Conservation (phyloP, 1,140 invertebrate genomes). For the Archivesica marissinica region DNA sequence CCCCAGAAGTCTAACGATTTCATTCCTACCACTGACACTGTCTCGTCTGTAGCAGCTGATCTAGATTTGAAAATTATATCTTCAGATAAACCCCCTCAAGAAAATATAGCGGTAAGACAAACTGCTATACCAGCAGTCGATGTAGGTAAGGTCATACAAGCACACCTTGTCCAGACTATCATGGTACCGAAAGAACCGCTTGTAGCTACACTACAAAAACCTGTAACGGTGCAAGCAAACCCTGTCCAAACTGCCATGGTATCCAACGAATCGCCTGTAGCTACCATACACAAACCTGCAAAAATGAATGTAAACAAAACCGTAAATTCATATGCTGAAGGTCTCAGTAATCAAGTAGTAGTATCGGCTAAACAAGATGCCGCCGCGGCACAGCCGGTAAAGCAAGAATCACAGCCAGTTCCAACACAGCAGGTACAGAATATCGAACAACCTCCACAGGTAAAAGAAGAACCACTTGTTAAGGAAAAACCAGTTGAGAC, state of each 20-base stretch:
- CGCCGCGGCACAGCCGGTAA: no score
- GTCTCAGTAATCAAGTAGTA: not conserved
- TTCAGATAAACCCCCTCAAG: not conserved
- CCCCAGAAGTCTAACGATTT: constrained; percentile 44
- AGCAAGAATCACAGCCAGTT: not conserved
- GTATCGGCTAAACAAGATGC: not conserved
- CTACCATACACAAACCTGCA: not conserved
- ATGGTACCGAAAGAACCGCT: not conserved
- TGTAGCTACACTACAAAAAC: not conserved
- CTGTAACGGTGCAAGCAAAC: not conserved
- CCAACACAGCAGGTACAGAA: not conserved
- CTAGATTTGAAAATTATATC: constrained; percentile 46
- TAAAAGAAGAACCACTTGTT: not conserved
- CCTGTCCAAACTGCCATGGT: not conserved
- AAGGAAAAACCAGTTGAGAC: not conserved
- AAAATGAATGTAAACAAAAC: not conserved
- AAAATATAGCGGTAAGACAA: not conserved
- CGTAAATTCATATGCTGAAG: not conserved
- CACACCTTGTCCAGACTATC: not conserved
- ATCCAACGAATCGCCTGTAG: not conserved
- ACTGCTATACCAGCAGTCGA: not conserved
- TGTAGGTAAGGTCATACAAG: not conserved
- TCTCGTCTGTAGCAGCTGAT: constrained; percentile 53
- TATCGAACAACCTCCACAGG: not conserved
- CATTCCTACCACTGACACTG: constrained; percentile 51